Conservation (phyloP, 2,888 invertebrate species). For the Thereva nobilitata region DNA sequence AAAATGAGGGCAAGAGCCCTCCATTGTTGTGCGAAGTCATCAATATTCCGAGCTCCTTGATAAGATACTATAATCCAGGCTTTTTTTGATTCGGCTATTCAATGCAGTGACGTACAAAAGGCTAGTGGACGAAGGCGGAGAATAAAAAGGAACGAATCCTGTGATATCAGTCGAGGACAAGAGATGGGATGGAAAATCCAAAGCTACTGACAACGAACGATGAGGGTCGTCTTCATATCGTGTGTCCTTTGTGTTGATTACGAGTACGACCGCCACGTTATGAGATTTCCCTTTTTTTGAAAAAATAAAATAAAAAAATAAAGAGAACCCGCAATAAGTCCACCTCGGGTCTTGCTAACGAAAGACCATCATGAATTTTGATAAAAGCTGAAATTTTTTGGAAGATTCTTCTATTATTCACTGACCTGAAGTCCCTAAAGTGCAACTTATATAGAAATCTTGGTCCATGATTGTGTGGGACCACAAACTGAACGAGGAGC, state of each 20-base stretch:
- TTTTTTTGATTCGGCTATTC: constrained; percentile 20
- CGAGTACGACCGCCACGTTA: constrained; percentile 25
- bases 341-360: constrained; percentile 4
- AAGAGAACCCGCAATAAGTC: constrained; percentile 8
- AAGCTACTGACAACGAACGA: constrained; percentile 3
- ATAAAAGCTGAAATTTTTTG: no score
- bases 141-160: neutral
- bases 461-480: no score
- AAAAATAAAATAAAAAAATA: neutral
- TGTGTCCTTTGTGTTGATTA: constrained; percentile 26
- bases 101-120: constrained; percentile 29
- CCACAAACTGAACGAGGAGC: no score
- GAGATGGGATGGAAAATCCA: constrained; percentile 7
- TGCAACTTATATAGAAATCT: no score
- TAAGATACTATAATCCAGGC: constrained; percentile 25
- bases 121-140: constrained; percentile 29
- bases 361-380: no score
- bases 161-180: constrained; percentile 10
- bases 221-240: constrained; percentile 17
- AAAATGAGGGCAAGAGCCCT: constrained; percentile 25
- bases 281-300: constrained; percentile 18
- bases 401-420: no score
- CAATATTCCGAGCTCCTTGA: constrained; percentile 31
- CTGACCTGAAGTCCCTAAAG: no score
- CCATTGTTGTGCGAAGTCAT: constrained; percentile 34